These are phyloP conservation scores for human DNA, from an alignment of 2,113 vertebrate species.

Conservation along the genomic window GRCh38 chr7:103849501-103850000, in stretches of 20 bases:
- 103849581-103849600: neutral
- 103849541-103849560: neutral
- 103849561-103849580: neutral
- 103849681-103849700: neutral
- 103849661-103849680: neutral
- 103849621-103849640: neutral
- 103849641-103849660: neutral
- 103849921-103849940: neutral
- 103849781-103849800: neutral
- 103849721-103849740: constrained; percentile 13
- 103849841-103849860: constrained; percentile 16
- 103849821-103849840: neutral
- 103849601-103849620: neutral
- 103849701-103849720: neutral
- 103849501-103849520: neutral
- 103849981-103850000: neutral
- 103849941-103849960: neutral
- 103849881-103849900: neutral
- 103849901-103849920: neutral
- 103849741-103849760: neutral
- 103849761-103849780: neutral
- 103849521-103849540: neutral
- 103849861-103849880: neutral
- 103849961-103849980: neutral
- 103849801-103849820: neutral